Evolutionary conservation across 2,113 vertebrate genomes (phyloP).

Genomic region (Tympanuchus pallidicinctus): DNA sequence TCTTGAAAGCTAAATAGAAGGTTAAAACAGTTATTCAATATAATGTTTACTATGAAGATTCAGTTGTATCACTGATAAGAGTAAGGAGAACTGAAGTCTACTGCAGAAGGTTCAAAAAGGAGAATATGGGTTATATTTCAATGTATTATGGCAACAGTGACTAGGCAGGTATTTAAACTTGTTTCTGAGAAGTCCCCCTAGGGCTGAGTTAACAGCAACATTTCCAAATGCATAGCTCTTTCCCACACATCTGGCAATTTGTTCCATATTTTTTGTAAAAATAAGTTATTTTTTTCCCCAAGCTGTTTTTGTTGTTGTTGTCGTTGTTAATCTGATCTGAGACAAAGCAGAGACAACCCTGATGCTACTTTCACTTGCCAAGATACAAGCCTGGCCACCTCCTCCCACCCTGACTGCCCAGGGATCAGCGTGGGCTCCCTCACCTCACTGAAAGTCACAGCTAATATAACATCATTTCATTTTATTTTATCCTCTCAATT

Average conservation of each 20-base stretch:
- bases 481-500: neutral
- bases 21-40: neutral
- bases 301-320: neutral
- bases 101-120: neutral
- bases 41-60: neutral
- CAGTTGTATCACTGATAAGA: neutral
- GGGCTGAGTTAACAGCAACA: neutral
- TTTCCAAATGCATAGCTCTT: conserved; percentile 9
- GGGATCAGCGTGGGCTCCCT: neutral
- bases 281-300: conserved; percentile 6
- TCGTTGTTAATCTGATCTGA: conserved; percentile 24
- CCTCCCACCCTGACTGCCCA: neutral
- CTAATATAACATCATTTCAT: neutral
- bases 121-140: neutral
- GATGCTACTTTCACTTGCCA: neutral
- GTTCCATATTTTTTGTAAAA: conserved; percentile 43
- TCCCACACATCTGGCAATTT: conserved; percentile 21
- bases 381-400: neutral
- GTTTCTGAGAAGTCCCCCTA: conserved; percentile 33
- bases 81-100: neutral
- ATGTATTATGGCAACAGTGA: neutral
- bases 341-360: neutral
- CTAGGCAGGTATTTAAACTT: conserved; percentile 39
- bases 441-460: neutral
- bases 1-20: neutral